A percentile compares a stretch with the other conserved stretches of the same genome.
Conservation (phyloP, 2,797 vertebrate species). For the Trachops cirrhosus region DNA sequence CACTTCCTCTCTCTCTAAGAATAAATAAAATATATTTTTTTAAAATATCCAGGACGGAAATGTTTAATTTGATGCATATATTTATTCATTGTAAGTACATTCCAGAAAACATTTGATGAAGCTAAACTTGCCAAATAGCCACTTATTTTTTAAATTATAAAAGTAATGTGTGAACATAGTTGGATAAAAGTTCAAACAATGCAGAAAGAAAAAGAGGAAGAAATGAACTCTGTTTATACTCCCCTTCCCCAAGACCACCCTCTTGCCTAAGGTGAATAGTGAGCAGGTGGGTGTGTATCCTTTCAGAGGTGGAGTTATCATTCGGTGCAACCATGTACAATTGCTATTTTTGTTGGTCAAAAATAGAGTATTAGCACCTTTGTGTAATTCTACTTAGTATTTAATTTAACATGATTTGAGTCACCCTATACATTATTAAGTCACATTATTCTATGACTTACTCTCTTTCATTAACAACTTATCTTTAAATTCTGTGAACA, state of each 20-base stretch:
- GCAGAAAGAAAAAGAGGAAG: not conserved
- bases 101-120: not conserved
- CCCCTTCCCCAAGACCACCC: not conserved
- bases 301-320: not conserved
- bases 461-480: not conserved
- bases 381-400: not conserved
- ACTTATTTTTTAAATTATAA: slow-evolving; percentile 9
- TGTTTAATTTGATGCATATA: slow-evolving; percentile 12
- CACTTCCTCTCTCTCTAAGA: not conserved
- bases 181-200: not conserved
- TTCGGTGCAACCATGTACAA: not conserved
- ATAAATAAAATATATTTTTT: not conserved
- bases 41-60: not conserved
- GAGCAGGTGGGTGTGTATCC: too few relatives aligned
- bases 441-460: not conserved
- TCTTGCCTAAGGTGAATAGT: not conserved
- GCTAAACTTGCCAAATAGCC: slow-evolving; percentile 6
- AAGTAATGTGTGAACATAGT: not conserved
- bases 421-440: not conserved
- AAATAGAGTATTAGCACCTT: not conserved
- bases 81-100: not conserved
- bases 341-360: not conserved
- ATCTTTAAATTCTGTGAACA: not conserved
- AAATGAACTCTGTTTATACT: not conserved
- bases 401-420: not conserved